Evolutionary conservation across 2,888 invertebrate genomes (phyloP), one percentile per base, ranked within the genome.

Genomic region (Drosophila demipolita): DNA sequence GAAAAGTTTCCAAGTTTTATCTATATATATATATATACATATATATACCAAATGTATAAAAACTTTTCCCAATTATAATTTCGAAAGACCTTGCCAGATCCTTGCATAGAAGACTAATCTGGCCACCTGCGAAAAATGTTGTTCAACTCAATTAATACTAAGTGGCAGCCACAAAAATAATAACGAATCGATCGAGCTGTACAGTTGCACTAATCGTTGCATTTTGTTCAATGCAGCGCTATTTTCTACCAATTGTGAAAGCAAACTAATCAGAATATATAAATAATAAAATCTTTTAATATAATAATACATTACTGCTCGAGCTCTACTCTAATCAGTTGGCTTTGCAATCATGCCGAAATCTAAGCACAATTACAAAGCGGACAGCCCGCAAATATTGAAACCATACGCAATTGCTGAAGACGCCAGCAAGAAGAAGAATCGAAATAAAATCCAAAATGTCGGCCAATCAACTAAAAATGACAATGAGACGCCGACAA

Each of bases 281-380:
- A 20, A n/a, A 6, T 38, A 38, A 12, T 12, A 7, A 12, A 38
- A 12, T n/a, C 4, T 4, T 12, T 3, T 1, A 12, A n/a, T 17
- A 26, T 5, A 8, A 17, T 23, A 3, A 15, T n/a, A 26, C 17
- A 11, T 54, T 54, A n/a, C 7, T 35, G 7, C 9, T 11, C 11
- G 1, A 12, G 0, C 0, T n/a, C 2, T 15, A 58, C 23, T n/a
- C 6, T 5, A 12, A 17, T 45, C 35, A 12, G 26, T 33, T 8
- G 17, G 1, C 2, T 12, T 6, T 3, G 11, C 17, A 23, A 58
- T 12, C 15, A 77, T 71, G 63, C 38, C 63, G 2, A 23, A 45
- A 40, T 12, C 4, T 1, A 76, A 54, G 8, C 2, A 5, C 2
- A n/a, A 29, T 1, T 5, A 3, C 26, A 54, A 36, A 6, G 12